Evolutionary conservation across 2,797 vertebrate species (phyloP), one percentile per base, ranked within the genome.

Genomic region (Platalea minor): DNA sequence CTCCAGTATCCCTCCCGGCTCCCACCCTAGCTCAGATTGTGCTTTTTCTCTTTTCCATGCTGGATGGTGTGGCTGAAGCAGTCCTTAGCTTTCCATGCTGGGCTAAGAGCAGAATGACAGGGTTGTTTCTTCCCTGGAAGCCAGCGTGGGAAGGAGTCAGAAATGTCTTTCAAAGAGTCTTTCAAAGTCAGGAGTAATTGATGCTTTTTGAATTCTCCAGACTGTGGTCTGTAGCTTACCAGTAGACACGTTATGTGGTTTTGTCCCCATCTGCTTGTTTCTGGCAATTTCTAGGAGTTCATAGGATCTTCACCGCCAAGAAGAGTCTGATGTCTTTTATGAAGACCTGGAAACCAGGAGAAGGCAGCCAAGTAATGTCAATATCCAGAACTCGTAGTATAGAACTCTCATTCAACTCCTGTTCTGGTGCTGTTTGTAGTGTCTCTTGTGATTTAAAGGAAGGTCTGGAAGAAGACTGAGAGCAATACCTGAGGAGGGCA

Each of bases 231-330:
- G 84, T 60, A 92, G 65, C 73, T 89, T 93, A 85, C 91, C 37
- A 90, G 84, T 57, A 95, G 89, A 48, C 37, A 50, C 65, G 78
- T 95, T 88, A 95, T 69, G 89, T 93, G 94, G 93, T 89, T 95
- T 94, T 78, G 79, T 89, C 60, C 84, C 78, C 72, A 88, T 94
- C 67, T 96, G 60, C 50, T 46, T 89, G n/a, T 93, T 95, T 89
- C 68, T 93, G 84, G 84, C 84, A 95, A 9, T 80, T 94, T 91
- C 25, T 65, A 43, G 31, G 67, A 60, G 72, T 91, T 77, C 7
- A 19, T 80, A 80, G 13, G 37, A 65, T 93, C 87, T 89, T 89
- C 65, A 56, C 43, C 5, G 10, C 81, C 76, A 67, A 88, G 83
- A 85, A 80, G 83, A 90, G 50, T 67, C 86, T 91, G 68, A 60